These are phyloP conservation scores for Ptychoptera contaminata DNA, from an alignment of 2,888 invertebrate species.

Conservation along the genomic window DNA sequence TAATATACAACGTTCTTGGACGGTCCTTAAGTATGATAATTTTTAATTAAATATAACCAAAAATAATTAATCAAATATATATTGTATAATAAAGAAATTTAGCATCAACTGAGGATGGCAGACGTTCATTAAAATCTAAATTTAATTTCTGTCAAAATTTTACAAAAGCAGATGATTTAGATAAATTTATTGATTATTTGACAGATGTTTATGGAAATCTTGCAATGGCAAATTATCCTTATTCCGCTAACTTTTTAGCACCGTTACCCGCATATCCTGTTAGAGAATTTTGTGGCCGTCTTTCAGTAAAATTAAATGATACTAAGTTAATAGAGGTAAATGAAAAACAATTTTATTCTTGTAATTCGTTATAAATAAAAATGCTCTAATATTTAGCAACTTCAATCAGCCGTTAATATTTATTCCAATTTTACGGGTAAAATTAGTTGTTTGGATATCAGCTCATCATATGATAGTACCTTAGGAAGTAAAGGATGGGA, in stretches of 20 bases:
- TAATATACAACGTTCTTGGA: conserved; percentile 68
- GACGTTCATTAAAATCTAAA: conserved; percentile 46
- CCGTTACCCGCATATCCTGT: conserved; percentile 79
- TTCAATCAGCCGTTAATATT: conserved; percentile 53
- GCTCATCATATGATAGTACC: conserved; percentile 36
- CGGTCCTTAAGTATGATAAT: conserved; percentile 43
- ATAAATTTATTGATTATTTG: conserved; percentile 51
- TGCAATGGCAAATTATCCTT: conserved; percentile 95
- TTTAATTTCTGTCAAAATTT: conserved; percentile 66
- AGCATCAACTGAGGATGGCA: conserved; percentile 44
- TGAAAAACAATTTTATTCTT: background rate
- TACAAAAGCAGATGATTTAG: conserved; percentile 37
- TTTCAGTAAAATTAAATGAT: conserved; percentile 20
- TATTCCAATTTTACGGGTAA: conserved; percentile 71
- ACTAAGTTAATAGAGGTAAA: conserved; percentile 10
- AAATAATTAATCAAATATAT: conserved; percentile 7
- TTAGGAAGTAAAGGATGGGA: conserved; percentile 62
- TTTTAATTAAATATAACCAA: conserved; percentile 1
- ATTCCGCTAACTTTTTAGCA: conserved; percentile 64
- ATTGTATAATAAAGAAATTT: conserved; percentile 29
- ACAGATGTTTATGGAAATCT: conserved; percentile 56
- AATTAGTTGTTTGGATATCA: conserved; percentile 49
- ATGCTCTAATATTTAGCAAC: conserved; percentile 27
- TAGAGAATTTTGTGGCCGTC: conserved; percentile 39
- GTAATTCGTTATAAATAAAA: background rate